These are phyloP conservation scores for Aricia artaxerxes DNA, from an alignment of 2,888 invertebrate genomes.

Conservation along the genomic window DNA sequence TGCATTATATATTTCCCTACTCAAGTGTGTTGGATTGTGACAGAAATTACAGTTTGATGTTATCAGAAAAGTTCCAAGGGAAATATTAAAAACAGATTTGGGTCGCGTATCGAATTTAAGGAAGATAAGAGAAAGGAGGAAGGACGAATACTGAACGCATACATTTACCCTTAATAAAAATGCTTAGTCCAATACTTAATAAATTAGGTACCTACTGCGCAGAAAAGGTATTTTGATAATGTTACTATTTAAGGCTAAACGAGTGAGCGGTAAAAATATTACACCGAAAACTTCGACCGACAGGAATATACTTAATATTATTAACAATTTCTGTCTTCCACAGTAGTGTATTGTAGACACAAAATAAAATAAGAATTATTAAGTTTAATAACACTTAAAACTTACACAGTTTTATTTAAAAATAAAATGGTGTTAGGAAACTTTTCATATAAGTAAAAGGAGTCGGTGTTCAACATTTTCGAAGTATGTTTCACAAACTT, in stretches of 20 bases:
- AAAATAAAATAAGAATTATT: background rate
- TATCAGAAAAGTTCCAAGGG: background rate
- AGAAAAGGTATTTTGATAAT: background rate
- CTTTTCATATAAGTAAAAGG: slow-evolving; percentile 22
- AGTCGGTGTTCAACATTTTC: slow-evolving; percentile 19
- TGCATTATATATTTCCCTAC: background rate
- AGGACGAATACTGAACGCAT: slow-evolving; percentile 8
- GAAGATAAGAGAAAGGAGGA: background rate
- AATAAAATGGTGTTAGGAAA: slow-evolving; percentile 14
- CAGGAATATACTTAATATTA: background rate
- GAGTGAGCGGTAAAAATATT: no score
- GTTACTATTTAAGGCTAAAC: background rate
- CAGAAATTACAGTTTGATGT: background rate
- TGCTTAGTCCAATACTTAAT: background rate
- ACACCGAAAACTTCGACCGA: background rate
- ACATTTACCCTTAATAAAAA: background rate
- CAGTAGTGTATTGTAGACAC: background rate
- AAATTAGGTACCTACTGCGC: background rate
- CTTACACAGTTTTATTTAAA: background rate
- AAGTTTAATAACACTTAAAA: background rate
- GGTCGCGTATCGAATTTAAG: background rate
- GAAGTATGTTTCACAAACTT: slow-evolving; percentile 19
- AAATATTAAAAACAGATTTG: slow-evolving; percentile 25
- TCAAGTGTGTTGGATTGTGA: background rate
- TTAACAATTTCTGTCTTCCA: background rate